Conservation (phyloP, 2,113 vertebrate genomes). For the Mungos mungo region DNA sequence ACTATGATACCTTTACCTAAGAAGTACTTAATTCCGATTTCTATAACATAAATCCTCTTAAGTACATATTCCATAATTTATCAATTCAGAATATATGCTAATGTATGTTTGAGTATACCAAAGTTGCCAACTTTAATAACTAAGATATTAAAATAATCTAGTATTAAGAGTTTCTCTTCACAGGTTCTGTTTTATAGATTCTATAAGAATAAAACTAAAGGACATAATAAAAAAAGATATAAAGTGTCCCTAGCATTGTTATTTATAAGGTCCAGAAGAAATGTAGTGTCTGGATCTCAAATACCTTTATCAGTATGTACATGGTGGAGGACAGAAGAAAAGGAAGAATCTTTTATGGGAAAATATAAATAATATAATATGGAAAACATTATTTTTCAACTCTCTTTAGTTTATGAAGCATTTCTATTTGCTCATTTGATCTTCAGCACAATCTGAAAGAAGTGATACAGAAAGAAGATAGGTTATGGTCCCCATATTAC, state of each 20-base stretch:
- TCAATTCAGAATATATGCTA: not conserved
- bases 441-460: not conserved
- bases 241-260: not conserved
- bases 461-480: not conserved
- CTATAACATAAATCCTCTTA: not conserved
- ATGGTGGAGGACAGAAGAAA: not conserved
- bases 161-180: not conserved
- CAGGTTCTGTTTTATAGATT: not conserved
- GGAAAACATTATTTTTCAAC: not conserved
- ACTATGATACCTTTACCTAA: not conserved
- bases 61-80: not conserved
- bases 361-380: not conserved
- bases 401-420: conserved; percentile 8
- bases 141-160: not conserved
- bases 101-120: not conserved
- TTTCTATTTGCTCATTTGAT: conserved; percentile 10
- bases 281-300: not conserved
- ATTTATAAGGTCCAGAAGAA: conserved; percentile 3
- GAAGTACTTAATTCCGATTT: conserved; percentile 17
- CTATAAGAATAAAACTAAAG: conserved; percentile 37
- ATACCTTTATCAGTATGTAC: not conserved
- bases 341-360: not conserved
- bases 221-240: not conserved
- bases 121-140: not conserved
- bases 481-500: not conserved